Percentiles rank a stretch among this genome's conserved stretches.
Conservation (phyloP, 2,797 vertebrate genomes). For the Crax fasciolata region DNA sequence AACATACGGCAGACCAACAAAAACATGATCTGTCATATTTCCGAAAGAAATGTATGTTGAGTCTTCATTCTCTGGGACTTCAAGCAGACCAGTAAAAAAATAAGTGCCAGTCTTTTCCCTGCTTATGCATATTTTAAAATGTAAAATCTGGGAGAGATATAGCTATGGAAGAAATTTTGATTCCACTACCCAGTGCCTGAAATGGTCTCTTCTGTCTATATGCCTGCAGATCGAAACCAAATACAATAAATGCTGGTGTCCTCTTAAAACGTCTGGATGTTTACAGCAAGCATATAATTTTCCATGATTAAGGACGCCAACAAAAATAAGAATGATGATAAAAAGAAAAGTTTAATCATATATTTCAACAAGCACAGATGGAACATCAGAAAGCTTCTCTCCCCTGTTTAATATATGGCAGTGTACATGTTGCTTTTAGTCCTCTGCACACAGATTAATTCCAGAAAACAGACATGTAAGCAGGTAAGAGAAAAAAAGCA, state of each 20-base stretch:
- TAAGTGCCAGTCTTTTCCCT: slow-evolving; percentile 79
- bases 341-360: slow-evolving; percentile 84
- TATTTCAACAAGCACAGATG: slow-evolving; percentile 78
- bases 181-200: slow-evolving; percentile 73
- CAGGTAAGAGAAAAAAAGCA: slow-evolving; percentile 51
- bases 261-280: slow-evolving; percentile 79
- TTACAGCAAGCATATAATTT: slow-evolving; percentile 84
- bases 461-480: slow-evolving; percentile 52
- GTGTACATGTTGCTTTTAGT: slow-evolving; percentile 59
- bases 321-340: slow-evolving; percentile 83
- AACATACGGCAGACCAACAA: slow-evolving; percentile 86
- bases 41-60: slow-evolving; percentile 84
- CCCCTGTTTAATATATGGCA: slow-evolving; percentile 23
- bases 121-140: slow-evolving; percentile 80
- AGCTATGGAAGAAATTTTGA: slow-evolving; percentile 78
- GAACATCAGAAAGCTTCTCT: slow-evolving; percentile 73
- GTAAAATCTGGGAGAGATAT: slow-evolving; percentile 73
- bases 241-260: slow-evolving; percentile 83
- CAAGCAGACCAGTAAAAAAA: slow-evolving; percentile 81
- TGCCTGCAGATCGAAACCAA: slow-evolving; percentile 80
- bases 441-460: slow-evolving; percentile 62
- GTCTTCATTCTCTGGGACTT: slow-evolving; percentile 84
- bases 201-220: slow-evolving; percentile 78
- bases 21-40: slow-evolving; percentile 87
- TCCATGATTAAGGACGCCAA: slow-evolving; percentile 81